phyloP scores from a whole-genome alignment of 2,113 vertebrate species.

The Scortum barcoo region DNA sequence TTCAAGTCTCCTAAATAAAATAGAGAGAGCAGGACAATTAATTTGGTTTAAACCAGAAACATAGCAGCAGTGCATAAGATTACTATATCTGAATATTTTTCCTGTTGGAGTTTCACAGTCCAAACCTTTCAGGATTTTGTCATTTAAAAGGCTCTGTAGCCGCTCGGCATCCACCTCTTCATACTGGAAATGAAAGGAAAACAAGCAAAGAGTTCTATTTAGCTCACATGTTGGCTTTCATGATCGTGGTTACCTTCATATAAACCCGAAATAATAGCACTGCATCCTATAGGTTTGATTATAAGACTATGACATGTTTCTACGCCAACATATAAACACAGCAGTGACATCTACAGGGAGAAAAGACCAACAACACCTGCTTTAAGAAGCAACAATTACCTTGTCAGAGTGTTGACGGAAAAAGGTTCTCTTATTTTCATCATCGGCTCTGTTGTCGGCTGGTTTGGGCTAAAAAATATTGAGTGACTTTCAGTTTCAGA shows the following conservation, averaged over 20 bases:
- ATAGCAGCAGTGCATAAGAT: neutral
- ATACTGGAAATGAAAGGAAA: constrained; percentile 58
- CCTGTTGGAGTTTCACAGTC: neutral
- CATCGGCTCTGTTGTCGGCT: neutral
- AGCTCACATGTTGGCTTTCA: neutral
- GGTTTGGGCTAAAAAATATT: neutral
- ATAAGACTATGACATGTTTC: neutral
- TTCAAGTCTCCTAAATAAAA: constrained; percentile 44
- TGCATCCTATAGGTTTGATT: neutral
- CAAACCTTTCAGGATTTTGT: constrained; percentile 64
- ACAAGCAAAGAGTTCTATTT: neutral
- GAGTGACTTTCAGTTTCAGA: neutral
- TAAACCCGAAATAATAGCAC: neutral
- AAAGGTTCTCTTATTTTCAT: constrained; percentile 23
- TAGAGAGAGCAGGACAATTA: neutral
- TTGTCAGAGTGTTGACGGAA: constrained; percentile 73
- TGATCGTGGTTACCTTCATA: neutral
- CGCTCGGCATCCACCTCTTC: constrained; percentile 77
- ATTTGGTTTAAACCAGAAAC: neutral
- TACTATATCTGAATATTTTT: neutral
- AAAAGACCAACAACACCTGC: neutral
- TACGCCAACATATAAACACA: neutral
- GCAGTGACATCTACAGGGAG: neutral
- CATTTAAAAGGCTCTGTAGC: constrained; percentile 79
- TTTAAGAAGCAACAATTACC: constrained; percentile 51